Conservation (phyloP, 2,113 vertebrate species). For the Scopus umbretta region DNA sequence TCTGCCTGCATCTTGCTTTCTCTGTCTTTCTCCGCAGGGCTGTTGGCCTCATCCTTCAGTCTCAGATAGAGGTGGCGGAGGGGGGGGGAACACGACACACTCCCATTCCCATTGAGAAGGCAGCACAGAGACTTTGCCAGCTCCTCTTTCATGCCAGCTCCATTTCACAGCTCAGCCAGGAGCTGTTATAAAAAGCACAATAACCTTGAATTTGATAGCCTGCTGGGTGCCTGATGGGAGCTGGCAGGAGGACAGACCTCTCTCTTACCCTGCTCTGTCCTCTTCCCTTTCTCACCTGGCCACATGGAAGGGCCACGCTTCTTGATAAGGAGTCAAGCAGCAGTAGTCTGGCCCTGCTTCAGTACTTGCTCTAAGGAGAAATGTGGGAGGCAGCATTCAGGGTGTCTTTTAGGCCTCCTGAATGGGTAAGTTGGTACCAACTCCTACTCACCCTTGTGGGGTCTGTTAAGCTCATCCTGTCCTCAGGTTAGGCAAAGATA, state of each 20-base stretch:
- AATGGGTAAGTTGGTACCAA: not conserved
- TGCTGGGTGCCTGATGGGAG: constrained; percentile 2
- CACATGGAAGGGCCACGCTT: not conserved
- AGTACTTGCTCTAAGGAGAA: not conserved
- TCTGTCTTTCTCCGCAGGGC: not conserved
- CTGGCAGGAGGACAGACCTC: not conserved
- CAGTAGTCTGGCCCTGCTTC: not conserved
- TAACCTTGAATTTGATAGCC: constrained; percentile 56
- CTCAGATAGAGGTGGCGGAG: not conserved
- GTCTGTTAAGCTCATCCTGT: not conserved
- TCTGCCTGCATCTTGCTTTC: not conserved
- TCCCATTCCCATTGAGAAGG: not conserved
- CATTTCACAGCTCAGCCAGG: constrained; percentile 24
- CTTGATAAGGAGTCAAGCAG: not conserved
- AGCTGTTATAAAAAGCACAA: constrained; percentile 56
- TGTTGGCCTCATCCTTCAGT: not conserved
- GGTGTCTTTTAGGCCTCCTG: not conserved
- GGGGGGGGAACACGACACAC: too few relatives aligned
- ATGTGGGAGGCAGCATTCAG: not conserved
- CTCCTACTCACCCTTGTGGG: not conserved
- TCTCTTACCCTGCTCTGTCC: not conserved
- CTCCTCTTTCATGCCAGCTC: constrained; percentile 39
- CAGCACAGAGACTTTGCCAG: not conserved
- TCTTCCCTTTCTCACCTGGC: constrained; percentile 15
- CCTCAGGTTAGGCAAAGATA: not conserved